Evolutionary conservation across 2,888 invertebrate genomes (phyloP).

Genomic region (Scaptodrosophila latifasciaeformis): DNA sequence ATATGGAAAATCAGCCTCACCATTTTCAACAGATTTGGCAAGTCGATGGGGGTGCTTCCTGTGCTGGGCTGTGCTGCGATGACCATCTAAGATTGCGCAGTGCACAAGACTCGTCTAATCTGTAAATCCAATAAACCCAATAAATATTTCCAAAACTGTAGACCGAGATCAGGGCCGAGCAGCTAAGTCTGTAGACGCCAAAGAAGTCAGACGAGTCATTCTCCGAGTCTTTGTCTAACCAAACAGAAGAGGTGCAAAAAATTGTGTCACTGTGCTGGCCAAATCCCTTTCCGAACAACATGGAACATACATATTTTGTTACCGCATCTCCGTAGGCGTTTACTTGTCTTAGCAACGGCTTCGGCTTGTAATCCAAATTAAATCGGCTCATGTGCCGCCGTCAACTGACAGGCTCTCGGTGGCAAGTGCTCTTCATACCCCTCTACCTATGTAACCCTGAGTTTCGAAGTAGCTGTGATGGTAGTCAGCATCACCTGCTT

Average conservation of each 20-base stretch:
- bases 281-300: slow-evolving; percentile 67
- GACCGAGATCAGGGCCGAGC: slow-evolving; percentile 50
- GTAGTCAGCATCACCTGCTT: neutral
- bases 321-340: slow-evolving; percentile 67
- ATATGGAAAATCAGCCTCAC: slow-evolving; percentile 14
- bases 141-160: slow-evolving; percentile 71
- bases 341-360: slow-evolving; percentile 73
- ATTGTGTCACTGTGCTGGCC: slow-evolving; percentile 50
- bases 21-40: neutral
- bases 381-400: slow-evolving; percentile 59
- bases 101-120: slow-evolving; percentile 51
- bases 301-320: too few relatives aligned
- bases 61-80: slow-evolving; percentile 19
- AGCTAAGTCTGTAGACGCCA: slow-evolving; percentile 35
- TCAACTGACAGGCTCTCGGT: slow-evolving; percentile 13
- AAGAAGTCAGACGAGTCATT: slow-evolving; percentile 1
- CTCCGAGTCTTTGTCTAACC: neutral
- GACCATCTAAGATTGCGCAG: slow-evolving; percentile 49
- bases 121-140: slow-evolving; percentile 71
- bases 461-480: neutral
- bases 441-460: slow-evolving; percentile 2
- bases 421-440: slow-evolving; percentile 21
- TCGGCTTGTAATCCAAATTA: slow-evolving; percentile 72
- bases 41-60: slow-evolving; percentile 10
- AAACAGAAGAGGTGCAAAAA: slow-evolving; percentile 46